Evolutionary conservation across 2,113 vertebrate genomes (phyloP), one percentile per base, ranked within the genome.

Genomic region (human (Homo sapiens)): DNA sequence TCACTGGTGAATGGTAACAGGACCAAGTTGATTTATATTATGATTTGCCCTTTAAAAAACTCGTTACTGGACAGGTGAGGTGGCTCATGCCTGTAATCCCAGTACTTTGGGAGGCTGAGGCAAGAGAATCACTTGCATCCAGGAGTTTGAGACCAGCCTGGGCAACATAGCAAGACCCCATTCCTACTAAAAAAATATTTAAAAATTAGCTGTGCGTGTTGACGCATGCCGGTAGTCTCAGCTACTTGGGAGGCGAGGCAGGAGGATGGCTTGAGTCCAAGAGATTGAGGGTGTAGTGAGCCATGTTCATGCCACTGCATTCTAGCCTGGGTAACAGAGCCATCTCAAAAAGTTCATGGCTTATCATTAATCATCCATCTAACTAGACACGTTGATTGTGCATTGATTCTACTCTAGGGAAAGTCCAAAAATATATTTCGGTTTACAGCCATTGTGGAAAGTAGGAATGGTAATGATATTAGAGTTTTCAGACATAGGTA

Each of bases 401-500:
- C 61, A 35, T 92, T 11, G 1, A 50, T 89, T 97, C 59, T 97
- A 86, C 83, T 35, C 8, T 23, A 50, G 45, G 59, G 38, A 86
- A 11, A 91, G 5, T 25, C 11, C 8, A 30, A 43, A 87, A 17
- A 72, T 89, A 66, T 16, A 81, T 89, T 94, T 97, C 70, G 25
- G 38, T 94, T 92, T 96, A 82, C 13, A 45, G 27, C 45, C 57
- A n/a, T 27, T 92, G 70, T 64, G 68, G 64, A 48, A 96, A 93
- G 52, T 94, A 75, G 50, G 12, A 91, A 64, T 93, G 87, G 43
- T 92, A 87, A 93, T 66, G 73, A 52, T 94, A 94, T 97, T 80
- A 94, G 87, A 94, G 50, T 80, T 95, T 97, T 66, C 45, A 90
- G 48, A 27, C 5, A 6, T 48, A 88, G 95, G 50, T 48, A 55